Evolutionary conservation across 2,888 invertebrate species (phyloP), one percentile per base, ranked within the genome.

Genomic region (Thymelicus lineola): DNA sequence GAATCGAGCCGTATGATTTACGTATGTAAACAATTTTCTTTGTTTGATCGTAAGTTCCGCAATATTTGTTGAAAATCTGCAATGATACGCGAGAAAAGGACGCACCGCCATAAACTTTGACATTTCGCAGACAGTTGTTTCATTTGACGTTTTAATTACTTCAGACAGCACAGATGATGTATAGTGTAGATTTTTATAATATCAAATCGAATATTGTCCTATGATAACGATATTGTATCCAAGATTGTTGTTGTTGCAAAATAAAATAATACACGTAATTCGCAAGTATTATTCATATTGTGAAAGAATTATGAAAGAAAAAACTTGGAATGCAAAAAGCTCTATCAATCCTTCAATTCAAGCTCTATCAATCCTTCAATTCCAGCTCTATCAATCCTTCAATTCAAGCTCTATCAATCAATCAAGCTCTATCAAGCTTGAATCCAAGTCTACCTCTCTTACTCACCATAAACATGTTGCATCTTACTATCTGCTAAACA

Each of bases 51-150:
- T 85, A 87, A 86, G 80, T 84, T 83, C 75, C 77, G 81, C 78
- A 76, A 80, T 83, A 85, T 87, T 90, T 78, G 80, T 76, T 77
- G 80, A 86, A 90, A 86, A 85, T 83, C 86, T 85, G 86, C 85
- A 86, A 87, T 92, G 92, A 93, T 90, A 87, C 73, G 91, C 91
- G 86, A 91, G 91, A 92, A 91, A 84, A 80, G 86, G 87, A 88
- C 88, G 89, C 87, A 90, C 86, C 83, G 83, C 86, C 84, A 88
- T 84, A 77, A 78, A 85, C 85, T 82, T 84, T 91, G 92, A 90
- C 91, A 91, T 88, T 83, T 80, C 60, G 42, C 42, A 17, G 63
- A 63, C 63, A 50, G 63, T 35, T 55, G 3, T 1, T 2, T 15
- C 10, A 6, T 15, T 17, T 20, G 55, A 55, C 55, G 35, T 50